Percentiles rank a stretch among this genome's conserved stretches.
phyloP scores from a whole-genome alignment of 2,113 vertebrate genomes.

The Neoarius graeffei region DNA sequence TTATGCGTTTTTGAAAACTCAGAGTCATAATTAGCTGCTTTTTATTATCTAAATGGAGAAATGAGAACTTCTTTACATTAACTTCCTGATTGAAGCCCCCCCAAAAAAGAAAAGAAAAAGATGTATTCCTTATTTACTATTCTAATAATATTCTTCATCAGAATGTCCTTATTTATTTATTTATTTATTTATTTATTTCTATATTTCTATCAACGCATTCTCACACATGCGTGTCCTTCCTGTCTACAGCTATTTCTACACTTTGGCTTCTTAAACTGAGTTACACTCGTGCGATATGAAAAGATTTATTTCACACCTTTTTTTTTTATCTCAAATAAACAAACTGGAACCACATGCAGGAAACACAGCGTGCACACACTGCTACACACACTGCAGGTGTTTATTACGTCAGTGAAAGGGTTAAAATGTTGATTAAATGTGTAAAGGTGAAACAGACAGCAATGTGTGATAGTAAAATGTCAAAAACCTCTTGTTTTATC shows the following conservation, averaged over 20 bases:
- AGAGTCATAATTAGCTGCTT: not conserved
- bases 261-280: not conserved
- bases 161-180: too few species aligned
- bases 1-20: not conserved
- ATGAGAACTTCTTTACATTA: not conserved
- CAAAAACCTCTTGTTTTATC: not conserved
- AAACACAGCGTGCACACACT: not conserved
- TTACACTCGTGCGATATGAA: not conserved
- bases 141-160: not conserved
- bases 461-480: not conserved
- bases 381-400: not conserved
- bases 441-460: not conserved
- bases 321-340: not conserved
- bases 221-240: not conserved
- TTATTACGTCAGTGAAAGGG: not conserved
- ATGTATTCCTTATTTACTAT: not conserved
- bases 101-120: too few species aligned
- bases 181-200: not conserved
- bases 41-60: not conserved
- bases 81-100: not conserved
- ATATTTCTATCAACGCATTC: not conserved
- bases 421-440: not conserved
- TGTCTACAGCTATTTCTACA: slow-evolving; percentile 7
- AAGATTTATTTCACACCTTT: not conserved
- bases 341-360: slow-evolving; percentile 9